phyloP scores from a whole-genome alignment of 2,113 vertebrate species.

The Rhinolophus ferrumequinum region DNA sequence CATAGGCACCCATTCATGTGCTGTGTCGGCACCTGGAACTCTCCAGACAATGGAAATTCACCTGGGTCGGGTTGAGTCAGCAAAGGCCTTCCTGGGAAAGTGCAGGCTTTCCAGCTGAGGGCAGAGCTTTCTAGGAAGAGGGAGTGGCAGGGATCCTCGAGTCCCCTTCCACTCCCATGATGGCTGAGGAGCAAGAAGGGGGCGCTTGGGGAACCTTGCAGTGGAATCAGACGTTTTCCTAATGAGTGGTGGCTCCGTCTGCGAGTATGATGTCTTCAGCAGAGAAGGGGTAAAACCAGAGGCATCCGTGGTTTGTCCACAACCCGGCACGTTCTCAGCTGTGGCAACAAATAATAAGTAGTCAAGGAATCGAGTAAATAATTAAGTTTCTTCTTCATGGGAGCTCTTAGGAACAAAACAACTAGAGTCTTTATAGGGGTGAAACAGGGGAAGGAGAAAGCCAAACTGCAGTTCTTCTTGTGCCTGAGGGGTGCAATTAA shows the following conservation, averaged over 20 bases:
- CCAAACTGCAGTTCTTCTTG: neutral
- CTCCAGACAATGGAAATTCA: neutral
- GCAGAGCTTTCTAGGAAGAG: neutral
- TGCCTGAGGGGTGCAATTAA: neutral
- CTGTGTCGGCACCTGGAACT: neutral
- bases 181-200: neutral
- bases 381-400: neutral
- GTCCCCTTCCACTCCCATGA: neutral
- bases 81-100: neutral
- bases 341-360: neutral
- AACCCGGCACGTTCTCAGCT: neutral
- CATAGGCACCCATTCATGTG: rapidly evolving
- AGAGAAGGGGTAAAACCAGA: neutral
- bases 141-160: neutral
- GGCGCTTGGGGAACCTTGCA: rapidly evolving
- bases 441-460: neutral
- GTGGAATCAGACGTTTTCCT: neutral
- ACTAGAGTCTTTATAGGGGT: neutral
- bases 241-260: neutral
- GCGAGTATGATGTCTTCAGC: neutral
- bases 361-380: neutral
- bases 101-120: too few species aligned
- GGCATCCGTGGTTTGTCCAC: neutral
- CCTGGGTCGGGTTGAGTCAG: neutral
- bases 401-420: neutral